These are phyloP conservation scores for Branchinecta lynchi DNA, from an alignment of 1,140 invertebrate genomes.

Conservation along the genomic window DNA sequence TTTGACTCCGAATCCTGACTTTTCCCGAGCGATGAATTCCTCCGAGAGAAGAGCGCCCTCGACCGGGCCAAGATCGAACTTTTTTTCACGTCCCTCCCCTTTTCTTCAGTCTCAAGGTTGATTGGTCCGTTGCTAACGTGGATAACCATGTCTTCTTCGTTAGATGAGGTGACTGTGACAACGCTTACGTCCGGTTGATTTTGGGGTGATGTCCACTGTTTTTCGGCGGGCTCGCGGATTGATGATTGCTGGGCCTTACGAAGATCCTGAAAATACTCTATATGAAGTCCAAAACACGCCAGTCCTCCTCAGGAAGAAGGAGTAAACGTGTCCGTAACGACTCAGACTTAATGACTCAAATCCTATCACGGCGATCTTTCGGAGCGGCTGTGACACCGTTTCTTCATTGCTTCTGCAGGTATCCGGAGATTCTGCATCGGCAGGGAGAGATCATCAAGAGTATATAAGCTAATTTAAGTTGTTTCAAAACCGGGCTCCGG, in stretches of 20 bases:
- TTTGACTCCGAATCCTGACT: conserved; percentile 6
- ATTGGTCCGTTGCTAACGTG: not conserved
- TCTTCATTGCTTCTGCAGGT: too few species aligned
- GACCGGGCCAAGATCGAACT: not conserved
- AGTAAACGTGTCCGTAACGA: too few species aligned
- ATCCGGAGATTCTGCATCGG: too few species aligned
- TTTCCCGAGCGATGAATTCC: not conserved
- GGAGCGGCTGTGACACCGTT: too few species aligned
- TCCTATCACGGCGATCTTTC: too few species aligned
- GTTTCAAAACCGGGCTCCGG: too few species aligned
- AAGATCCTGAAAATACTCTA: not conserved
- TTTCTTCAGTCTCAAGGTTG: not conserved
- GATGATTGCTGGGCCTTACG: not conserved
- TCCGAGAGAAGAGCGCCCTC: not conserved
- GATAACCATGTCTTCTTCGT: not conserved
- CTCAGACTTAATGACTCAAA: too few species aligned
- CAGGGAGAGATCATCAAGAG: too few species aligned
- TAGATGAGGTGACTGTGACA: not conserved
- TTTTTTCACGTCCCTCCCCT: not conserved
- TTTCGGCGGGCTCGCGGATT: not conserved
- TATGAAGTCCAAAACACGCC: too few species aligned
- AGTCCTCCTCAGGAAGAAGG: too few species aligned
- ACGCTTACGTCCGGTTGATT: not conserved
- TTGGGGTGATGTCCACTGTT: not conserved
- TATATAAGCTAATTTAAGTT: too few species aligned